Evolutionary conservation across 1,140 invertebrate species (phyloP).

Genomic region (Neuroterus valhalla): DNA sequence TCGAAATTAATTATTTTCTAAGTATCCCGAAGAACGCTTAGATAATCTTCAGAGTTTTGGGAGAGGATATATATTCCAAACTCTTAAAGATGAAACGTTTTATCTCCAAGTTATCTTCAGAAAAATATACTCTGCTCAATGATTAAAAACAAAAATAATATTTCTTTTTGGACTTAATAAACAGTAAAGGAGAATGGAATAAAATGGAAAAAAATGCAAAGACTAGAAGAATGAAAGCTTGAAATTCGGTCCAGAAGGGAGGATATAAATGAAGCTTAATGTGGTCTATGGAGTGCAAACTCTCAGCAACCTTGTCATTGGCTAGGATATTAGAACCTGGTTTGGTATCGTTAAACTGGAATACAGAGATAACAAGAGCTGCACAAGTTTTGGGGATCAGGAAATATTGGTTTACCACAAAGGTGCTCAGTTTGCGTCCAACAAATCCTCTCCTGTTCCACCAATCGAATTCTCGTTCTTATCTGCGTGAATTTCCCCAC

Average conservation of each 20-base stretch:
- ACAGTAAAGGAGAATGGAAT: too few relatives aligned
- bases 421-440: not conserved
- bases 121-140: too few relatives aligned
- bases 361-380: conserved; percentile 10
- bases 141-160: too few relatives aligned
- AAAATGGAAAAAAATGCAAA: too few relatives aligned
- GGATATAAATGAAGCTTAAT: not conserved
- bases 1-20: too few relatives aligned
- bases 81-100: too few relatives aligned
- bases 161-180: too few relatives aligned
- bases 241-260: not conserved
- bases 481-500: not conserved
- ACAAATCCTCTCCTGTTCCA: not conserved
- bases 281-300: not conserved
- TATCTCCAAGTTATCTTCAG: too few relatives aligned
- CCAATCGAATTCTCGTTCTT: not conserved
- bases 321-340: not conserved
- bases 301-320: not conserved
- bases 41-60: too few relatives aligned
- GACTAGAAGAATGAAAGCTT: too few relatives aligned
- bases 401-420: conserved; percentile 30
- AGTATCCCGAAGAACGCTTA: too few relatives aligned
- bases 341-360: not conserved
- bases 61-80: too few relatives aligned
- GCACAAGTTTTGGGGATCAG: conserved; percentile 13